Conservation (phyloP, 2,888 invertebrate species). For the Standfussiana lucernea region DNA sequence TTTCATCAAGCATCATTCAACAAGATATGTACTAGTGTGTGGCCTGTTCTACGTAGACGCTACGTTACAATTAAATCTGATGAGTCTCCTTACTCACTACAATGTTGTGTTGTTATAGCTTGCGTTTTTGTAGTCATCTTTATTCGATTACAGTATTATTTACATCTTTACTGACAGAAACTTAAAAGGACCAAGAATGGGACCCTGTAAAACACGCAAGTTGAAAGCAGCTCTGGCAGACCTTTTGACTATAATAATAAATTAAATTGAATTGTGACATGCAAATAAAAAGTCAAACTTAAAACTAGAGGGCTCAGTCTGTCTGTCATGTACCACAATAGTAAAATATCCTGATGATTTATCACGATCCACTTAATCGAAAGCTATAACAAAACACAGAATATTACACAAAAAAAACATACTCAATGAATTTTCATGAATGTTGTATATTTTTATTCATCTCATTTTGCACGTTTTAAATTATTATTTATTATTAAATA, state of each 20-base stretch:
- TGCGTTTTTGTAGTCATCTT: background rate
- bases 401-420: background rate
- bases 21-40: background rate
- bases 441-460: too few species aligned
- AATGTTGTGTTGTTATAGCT: background rate
- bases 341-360: background rate
- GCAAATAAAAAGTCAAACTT: background rate
- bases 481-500: too few species aligned
- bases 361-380: background rate
- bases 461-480: too few species aligned
- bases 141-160: background rate
- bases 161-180: background rate
- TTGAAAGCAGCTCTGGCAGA: background rate
- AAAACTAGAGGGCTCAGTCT: background rate
- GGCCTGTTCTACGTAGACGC: too few species aligned
- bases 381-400: background rate
- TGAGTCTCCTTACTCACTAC: background rate
- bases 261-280: background rate
- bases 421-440: background rate
- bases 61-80: background rate
- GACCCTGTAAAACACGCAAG: background rate
- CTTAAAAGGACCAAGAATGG: too few species aligned
- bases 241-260: background rate
- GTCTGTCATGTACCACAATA: background rate
- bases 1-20: constrained; percentile 3